Conservation (phyloP, 2,113 vertebrate species). For the Pelecanoides urinatrix region DNA sequence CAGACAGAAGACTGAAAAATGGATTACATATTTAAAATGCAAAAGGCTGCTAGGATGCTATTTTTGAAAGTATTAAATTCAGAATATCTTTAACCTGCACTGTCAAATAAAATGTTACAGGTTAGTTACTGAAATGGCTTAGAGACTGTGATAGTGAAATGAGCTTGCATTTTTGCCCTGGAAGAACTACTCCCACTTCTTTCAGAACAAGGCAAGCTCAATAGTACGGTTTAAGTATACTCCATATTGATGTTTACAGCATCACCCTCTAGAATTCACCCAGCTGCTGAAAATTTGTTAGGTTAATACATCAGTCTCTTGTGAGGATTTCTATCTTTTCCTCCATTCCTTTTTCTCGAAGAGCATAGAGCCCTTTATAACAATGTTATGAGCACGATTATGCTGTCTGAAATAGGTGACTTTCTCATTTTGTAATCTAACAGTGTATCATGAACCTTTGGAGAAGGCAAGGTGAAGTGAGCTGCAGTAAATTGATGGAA, state of each 20-base stretch:
- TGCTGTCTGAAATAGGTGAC: background rate
- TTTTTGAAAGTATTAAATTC: background rate
- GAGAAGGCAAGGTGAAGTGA: background rate
- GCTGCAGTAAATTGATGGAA: background rate
- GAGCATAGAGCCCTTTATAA: background rate
- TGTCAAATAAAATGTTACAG: background rate
- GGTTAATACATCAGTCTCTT: background rate
- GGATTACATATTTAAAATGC: background rate
- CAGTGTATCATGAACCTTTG: background rate
- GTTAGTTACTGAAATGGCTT: background rate
- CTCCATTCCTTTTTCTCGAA: background rate
- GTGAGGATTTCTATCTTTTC: background rate
- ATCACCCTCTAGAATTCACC: background rate
- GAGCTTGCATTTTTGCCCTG: background rate
- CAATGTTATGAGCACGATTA: rapidly evolving
- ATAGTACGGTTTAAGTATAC: background rate
- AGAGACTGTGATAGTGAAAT: background rate
- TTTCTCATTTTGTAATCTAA: background rate
- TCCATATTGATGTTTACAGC: background rate
- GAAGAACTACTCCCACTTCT: background rate
- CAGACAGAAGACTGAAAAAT: background rate
- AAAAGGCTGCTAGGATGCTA: background rate
- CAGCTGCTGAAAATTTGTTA: background rate
- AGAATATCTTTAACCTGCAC: background rate
- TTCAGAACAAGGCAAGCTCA: background rate